A percentile compares a stretch with the other conserved stretches of the same genome.
These are phyloP conservation scores for Drosophila nigritarsus DNA, from an alignment of 2,888 invertebrate species.

Conservation along the genomic window DNA sequence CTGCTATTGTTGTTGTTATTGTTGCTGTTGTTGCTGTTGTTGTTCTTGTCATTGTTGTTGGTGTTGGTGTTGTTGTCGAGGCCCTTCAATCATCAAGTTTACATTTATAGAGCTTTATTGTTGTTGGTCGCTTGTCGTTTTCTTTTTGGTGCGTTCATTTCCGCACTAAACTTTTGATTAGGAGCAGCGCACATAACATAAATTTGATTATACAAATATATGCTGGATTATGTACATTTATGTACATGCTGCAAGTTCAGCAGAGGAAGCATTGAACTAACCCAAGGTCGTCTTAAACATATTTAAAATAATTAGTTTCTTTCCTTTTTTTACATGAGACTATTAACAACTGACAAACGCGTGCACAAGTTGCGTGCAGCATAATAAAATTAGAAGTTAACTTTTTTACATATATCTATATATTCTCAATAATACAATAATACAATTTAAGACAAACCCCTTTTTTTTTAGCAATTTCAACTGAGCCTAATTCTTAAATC, in stretches of 20 bases:
- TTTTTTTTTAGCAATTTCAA: not conserved
- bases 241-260: constrained; percentile 23
- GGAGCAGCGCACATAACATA: constrained; percentile 29
- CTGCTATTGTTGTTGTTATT: constrained; percentile 41
- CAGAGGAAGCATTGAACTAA: constrained; percentile 45
- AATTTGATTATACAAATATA: constrained; percentile 32
- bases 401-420: not conserved
- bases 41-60: constrained; percentile 28
- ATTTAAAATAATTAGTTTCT: constrained; percentile 8
- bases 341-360: constrained; percentile 38
- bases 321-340: constrained; percentile 36
- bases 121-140: constrained; percentile 5
- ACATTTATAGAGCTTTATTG: constrained; percentile 53
- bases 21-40: constrained; percentile 28
- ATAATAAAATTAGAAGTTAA: not conserved
- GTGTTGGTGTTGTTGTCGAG: constrained; percentile 40
- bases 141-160: constrained; percentile 58
- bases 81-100: constrained; percentile 64
- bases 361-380: constrained; percentile 35
- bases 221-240: not conserved
- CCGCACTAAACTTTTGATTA: constrained; percentile 53
- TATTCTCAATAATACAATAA: constrained; percentile 2
- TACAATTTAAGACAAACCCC: not conserved
- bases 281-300: constrained; percentile 28
- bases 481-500: not conserved